Conservation (phyloP, 2,797 vertebrate genomes). For the Syncerus caffer region DNA sequence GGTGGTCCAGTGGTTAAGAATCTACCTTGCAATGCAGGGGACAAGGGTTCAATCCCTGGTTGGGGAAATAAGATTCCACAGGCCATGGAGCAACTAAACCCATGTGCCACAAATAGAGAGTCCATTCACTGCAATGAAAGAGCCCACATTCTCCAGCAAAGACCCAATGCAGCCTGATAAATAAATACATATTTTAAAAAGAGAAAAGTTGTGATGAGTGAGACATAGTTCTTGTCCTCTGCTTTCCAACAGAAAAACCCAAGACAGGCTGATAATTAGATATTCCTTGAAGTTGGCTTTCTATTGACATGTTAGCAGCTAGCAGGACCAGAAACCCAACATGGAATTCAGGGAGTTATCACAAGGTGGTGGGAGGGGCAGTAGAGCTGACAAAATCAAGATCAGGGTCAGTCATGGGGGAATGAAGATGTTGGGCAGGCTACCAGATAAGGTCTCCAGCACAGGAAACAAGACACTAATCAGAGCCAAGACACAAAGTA, state of each 20-base stretch:
- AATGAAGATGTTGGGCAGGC: neutral
- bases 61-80: neutral
- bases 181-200: neutral
- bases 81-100: neutral
- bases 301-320: neutral
- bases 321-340: neutral
- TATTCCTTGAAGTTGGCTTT: neutral
- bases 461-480: conserved; percentile 51
- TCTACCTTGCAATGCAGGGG: neutral
- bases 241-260: conserved; percentile 6
- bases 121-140: neutral
- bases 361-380: neutral
- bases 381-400: conserved; percentile 37
- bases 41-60: neutral
- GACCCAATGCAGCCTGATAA: neutral
- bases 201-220: conserved; percentile 10
- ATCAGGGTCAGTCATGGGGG: neutral
- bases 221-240: neutral
- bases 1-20: neutral
- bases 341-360: neutral
- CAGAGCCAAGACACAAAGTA: conserved; percentile 60
- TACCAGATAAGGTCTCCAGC: conserved; percentile 48
- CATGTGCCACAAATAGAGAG: neutral
- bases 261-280: conserved; percentile 6
- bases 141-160: neutral